Evolutionary conservation across 2,113 vertebrate genomes (phyloP).

Genomic region (Cyanoderma ruficeps): DNA sequence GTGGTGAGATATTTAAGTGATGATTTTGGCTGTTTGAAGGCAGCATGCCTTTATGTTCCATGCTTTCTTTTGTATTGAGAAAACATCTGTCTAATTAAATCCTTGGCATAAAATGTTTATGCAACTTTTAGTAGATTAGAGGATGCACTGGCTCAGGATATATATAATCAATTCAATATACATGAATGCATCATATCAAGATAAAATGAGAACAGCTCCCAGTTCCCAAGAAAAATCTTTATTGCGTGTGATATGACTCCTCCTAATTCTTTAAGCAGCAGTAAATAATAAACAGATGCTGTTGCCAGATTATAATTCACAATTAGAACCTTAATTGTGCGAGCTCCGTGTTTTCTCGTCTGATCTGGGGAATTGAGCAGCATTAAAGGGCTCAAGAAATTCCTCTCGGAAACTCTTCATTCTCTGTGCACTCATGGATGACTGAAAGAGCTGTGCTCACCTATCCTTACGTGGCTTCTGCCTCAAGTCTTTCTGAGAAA

Average conservation of each 20-base stretch:
- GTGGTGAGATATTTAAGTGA: neutral
- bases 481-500: neutral
- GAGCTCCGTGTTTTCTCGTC: neutral
- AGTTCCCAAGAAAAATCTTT: constrained; percentile 3
- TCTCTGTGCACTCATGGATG: neutral
- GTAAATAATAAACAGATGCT: constrained; percentile 54
- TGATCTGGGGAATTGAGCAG: neutral
- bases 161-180: constrained; percentile 33
- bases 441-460: constrained; percentile 20
- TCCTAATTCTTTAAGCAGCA: constrained; percentile 39
- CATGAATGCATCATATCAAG: constrained; percentile 3
- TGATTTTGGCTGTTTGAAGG: neutral
- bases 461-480: neutral
- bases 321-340: constrained; percentile 30
- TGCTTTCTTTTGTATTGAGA: constrained; percentile 18
- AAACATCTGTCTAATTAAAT: constrained; percentile 55
- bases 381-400: neutral
- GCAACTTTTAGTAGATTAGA: constrained; percentile 35
- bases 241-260: neutral
- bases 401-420: neutral
- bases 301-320: constrained; percentile 3
- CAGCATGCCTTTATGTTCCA: neutral
- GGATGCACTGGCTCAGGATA: neutral
- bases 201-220: neutral
- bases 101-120: constrained; percentile 30